These are phyloP conservation scores for Hermaeophaga mercurialis DNA, from an alignment of 2,888 invertebrate genomes.

Conservation along the genomic window DNA sequence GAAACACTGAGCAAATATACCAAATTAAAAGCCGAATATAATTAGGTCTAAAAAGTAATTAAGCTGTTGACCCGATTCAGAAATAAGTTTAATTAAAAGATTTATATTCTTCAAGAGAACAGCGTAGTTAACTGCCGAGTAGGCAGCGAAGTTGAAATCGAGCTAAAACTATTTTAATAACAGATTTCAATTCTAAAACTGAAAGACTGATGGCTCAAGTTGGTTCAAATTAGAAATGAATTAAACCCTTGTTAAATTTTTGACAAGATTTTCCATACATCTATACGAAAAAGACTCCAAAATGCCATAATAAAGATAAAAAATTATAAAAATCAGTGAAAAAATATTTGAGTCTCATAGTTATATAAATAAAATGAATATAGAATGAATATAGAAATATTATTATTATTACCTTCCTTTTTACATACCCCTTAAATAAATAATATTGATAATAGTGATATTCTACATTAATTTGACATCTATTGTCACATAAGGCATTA, in stretches of 20 bases:
- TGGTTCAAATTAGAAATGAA: not conserved
- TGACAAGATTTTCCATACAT: too few species aligned
- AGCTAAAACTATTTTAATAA: constrained; percentile 21
- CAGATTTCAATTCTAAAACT: constrained; percentile 8
- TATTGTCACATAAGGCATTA: too few species aligned
- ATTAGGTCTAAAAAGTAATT: constrained; percentile 16
- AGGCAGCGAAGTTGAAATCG: constrained; percentile 5
- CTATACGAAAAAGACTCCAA: too few species aligned
- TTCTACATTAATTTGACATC: too few species aligned
- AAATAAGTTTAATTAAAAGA: constrained; percentile 25
- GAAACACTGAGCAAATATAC: constrained; percentile 3
- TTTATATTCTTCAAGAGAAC: constrained; percentile 12
- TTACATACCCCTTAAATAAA: too few species aligned
- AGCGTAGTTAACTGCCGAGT: not conserved
- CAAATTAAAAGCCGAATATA: constrained; percentile 10
- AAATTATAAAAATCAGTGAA: too few species aligned
- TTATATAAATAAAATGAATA: too few species aligned
- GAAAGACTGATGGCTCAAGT: constrained; percentile 4
- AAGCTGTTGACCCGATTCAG: constrained; percentile 12
- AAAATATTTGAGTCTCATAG: too few species aligned
- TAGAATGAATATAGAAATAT: too few species aligned
- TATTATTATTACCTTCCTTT: too few species aligned
- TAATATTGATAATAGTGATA: too few species aligned
- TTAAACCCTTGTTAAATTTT: not conserved
- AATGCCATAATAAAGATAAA: too few species aligned